Percentiles rank a stretch among this genome's conserved stretches.
Conservation (phyloP, 2,113 vertebrate genomes). For the Psettodes erumei region DNA sequence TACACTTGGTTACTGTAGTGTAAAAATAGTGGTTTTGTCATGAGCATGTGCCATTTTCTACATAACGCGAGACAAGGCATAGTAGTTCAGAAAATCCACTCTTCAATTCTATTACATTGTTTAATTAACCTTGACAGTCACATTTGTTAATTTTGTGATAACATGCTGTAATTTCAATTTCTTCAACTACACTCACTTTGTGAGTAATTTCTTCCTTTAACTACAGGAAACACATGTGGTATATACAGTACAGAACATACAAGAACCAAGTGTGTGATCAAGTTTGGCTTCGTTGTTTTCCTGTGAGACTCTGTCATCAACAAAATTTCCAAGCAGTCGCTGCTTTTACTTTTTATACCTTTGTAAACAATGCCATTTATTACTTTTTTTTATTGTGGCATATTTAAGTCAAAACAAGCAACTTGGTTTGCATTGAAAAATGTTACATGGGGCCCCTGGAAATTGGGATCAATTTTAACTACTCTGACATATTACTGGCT, state of each 20-base stretch:
- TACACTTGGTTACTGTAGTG: slow-evolving; percentile 4
- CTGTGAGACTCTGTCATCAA: neutral
- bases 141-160: neutral
- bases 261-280: neutral
- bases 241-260: neutral
- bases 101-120: neutral
- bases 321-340: neutral
- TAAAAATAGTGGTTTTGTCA: neutral
- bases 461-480: neutral
- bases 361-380: neutral
- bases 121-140: too few relatives aligned
- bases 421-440: neutral
- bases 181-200: neutral
- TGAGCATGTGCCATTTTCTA: neutral
- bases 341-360: neutral
- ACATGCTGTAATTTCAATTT: neutral
- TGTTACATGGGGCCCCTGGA: neutral
- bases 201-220: neutral
- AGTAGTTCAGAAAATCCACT: slow-evolving; percentile 29
- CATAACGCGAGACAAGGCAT: neutral
- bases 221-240: neutral
- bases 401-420: neutral
- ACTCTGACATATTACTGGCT: neutral
- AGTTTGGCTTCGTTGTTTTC: neutral
- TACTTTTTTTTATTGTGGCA: neutral